phyloP scores from a whole-genome alignment of 1,140 invertebrate genomes.

The Sinella curviseta region DNA sequence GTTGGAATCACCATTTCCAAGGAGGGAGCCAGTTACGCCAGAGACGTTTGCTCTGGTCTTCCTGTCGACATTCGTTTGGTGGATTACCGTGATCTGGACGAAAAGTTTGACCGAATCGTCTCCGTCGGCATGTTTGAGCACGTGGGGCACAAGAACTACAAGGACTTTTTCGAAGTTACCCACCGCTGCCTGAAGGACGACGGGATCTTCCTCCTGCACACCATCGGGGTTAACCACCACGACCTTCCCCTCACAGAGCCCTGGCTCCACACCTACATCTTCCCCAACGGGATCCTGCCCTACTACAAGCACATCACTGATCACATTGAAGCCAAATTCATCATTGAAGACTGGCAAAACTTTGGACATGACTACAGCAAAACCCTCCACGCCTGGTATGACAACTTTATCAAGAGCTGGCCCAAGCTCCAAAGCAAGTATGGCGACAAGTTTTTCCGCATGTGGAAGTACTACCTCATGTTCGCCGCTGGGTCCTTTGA shows the following conservation, averaged over 20 bases:
- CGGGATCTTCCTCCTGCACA: too few species aligned
- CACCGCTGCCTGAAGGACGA: too few species aligned
- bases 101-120: constrained; percentile 47
- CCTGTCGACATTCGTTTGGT: not conserved
- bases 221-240: constrained; percentile 37
- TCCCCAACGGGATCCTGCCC: constrained; percentile 43
- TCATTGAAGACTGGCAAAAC: constrained; percentile 48
- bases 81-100: constrained; percentile 32
- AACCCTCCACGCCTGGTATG: constrained; percentile 44
- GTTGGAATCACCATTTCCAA: not conserved
- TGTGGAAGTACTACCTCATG: constrained; percentile 46
- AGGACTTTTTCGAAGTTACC: too few species aligned
- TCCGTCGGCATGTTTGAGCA: constrained; percentile 48
- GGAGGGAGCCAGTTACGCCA: not conserved
- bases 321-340: not conserved
- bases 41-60: not conserved
- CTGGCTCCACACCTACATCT: constrained; percentile 44
- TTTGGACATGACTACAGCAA: constrained; percentile 42
- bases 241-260: constrained; percentile 29
- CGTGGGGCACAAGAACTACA: constrained; percentile 44
- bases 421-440: constrained; percentile 37
- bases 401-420: constrained; percentile 45
- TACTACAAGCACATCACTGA: constrained; percentile 38
- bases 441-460: constrained; percentile 37
- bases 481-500: constrained; percentile 35